Conservation (phyloP, 2,797 vertebrate genomes). For the Acropternis orthonyx region DNA sequence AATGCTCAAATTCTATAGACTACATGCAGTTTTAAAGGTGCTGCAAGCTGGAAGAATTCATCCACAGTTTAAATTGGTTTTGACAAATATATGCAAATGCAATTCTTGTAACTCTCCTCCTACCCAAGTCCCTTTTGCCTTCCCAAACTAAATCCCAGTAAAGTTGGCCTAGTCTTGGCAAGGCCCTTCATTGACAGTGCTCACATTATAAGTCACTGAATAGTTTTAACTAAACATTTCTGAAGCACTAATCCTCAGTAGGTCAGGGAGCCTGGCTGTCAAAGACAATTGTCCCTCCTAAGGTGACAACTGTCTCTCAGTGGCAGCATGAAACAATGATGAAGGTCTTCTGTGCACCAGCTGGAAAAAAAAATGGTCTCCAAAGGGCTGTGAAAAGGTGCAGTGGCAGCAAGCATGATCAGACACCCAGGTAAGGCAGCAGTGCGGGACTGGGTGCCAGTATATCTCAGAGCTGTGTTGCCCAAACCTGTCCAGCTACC, state of each 20-base stretch:
- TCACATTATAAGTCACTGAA: neutral
- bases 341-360: neutral
- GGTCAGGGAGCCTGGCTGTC: neutral
- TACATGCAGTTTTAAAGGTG: neutral
- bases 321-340: fast-evolving
- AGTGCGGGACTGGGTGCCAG: fast-evolving
- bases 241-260: neutral
- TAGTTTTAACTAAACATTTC: neutral
- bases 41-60: neutral
- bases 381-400: neutral
- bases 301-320: neutral
- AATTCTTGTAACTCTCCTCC: neutral
- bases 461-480: fast-evolving
- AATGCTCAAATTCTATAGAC: neutral
- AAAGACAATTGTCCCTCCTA: neutral
- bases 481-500: fast-evolving
- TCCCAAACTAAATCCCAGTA: neutral
- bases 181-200: neutral
- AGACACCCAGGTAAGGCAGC: fast-evolving
- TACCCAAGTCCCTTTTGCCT: neutral
- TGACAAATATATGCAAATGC: neutral
- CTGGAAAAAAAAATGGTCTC: neutral
- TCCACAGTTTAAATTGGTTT: neutral
- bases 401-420: fast-evolving
- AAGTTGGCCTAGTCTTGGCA: neutral